Conservation (phyloP, 2,797 vertebrate genomes). For the Propithecus perrieri region DNA sequence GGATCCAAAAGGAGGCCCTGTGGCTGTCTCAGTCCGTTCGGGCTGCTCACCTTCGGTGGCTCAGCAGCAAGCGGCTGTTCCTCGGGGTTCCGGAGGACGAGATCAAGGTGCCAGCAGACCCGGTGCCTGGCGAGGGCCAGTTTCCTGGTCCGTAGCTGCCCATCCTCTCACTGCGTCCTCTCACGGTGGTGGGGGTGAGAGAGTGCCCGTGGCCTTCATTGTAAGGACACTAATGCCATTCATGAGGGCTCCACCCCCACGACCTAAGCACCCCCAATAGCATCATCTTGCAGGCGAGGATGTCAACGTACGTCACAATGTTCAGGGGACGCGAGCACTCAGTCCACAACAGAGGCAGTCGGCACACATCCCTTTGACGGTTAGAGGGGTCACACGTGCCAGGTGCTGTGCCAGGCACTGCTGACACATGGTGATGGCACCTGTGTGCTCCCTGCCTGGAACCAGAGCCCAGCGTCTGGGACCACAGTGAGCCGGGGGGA, state of each 20-base stretch:
- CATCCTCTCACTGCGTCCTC: no score
- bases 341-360: background rate
- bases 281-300: background rate
- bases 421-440: background rate
- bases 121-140: no score
- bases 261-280: no score
- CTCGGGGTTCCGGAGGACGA: background rate
- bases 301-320: background rate
- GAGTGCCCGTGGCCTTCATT: background rate
- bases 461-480: background rate
- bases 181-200: background rate
- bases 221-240: no score
- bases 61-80: background rate
- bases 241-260: background rate
- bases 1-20: accelerated
- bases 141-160: background rate
- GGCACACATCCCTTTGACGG: accelerated
- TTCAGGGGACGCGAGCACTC: accelerated
- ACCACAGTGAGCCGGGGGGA: accelerated
- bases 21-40: background rate
- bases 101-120: no score
- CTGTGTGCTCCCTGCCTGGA: accelerated
- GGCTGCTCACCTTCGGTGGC: background rate
- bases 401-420: accelerated
- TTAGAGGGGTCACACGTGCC: accelerated